Conservation (phyloP, 2,113 vertebrate genomes). For the Indicator maculatus region DNA sequence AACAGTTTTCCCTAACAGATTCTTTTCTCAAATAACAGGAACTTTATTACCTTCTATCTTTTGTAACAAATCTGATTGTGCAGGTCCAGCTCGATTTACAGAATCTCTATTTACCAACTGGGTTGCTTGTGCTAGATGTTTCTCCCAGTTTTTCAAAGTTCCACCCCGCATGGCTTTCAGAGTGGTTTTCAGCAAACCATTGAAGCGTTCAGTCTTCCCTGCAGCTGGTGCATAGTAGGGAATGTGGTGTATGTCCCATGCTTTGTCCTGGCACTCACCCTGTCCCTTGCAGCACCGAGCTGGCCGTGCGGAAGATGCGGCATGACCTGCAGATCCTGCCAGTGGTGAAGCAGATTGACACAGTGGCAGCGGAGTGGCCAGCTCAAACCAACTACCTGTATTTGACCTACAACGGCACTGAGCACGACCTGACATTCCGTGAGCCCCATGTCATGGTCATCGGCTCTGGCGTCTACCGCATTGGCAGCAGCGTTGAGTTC, state of each 20-base stretch:
- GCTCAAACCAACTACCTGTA: slow-evolving; percentile 96
- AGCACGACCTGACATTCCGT: slow-evolving; percentile 85
- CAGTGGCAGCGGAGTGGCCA: slow-evolving; percentile 95
- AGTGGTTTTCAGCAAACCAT: too few species aligned
- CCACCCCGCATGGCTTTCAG: too few species aligned
- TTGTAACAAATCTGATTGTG: too few species aligned
- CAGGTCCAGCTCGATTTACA: too few species aligned
- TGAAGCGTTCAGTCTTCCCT: too few species aligned
- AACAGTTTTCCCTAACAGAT: too few species aligned
- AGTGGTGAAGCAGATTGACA: slow-evolving; percentile 96
- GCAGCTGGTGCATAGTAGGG: too few species aligned
- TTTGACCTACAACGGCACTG: slow-evolving; percentile 89
- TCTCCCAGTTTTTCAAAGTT: too few species aligned
- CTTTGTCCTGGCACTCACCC: rapidly evolving
- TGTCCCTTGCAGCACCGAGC: slow-evolving; percentile 84
- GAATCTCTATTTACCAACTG: too few species aligned
- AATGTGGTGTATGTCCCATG: rapidly evolving
- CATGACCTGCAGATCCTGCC: slow-evolving; percentile 90
- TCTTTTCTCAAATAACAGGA: too few species aligned
- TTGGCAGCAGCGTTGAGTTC: slow-evolving; percentile 96
- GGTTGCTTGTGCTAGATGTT: too few species aligned
- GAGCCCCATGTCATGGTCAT: slow-evolving; percentile 93
- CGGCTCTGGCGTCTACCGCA: slow-evolving; percentile 90
- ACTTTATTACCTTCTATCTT: too few species aligned
- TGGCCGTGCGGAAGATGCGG: slow-evolving; percentile 91